These are phyloP conservation scores for Alethe castanea DNA, from an alignment of 2,113 vertebrate genomes.

Conservation along the genomic window DNA sequence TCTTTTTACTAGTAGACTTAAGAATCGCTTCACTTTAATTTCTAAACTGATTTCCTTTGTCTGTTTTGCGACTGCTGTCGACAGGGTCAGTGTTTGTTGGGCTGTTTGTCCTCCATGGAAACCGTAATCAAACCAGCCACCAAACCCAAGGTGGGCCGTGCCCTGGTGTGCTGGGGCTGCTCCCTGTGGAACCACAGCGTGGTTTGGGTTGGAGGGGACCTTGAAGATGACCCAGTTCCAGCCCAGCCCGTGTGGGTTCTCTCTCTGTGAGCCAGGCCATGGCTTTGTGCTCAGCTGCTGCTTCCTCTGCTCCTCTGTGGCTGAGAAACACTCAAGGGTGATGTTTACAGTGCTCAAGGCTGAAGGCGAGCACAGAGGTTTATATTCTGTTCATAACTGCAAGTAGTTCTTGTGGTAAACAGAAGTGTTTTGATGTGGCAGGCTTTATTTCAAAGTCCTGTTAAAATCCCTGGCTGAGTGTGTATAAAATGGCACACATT, in stretches of 20 bases:
- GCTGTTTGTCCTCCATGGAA: constrained; percentile 7
- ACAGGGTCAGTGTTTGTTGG: background rate
- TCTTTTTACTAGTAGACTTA: background rate
- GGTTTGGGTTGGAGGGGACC: background rate
- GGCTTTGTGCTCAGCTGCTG: background rate
- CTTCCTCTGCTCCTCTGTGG: background rate
- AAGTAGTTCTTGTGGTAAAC: background rate
- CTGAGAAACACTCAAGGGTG: background rate
- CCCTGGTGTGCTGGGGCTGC: background rate
- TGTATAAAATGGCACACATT: background rate
- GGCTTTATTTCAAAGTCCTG: background rate
- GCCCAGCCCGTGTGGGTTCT: rapidly evolving
- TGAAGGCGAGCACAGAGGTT: background rate
- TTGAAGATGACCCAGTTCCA: background rate
- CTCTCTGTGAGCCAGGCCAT: background rate
- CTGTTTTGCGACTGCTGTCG: background rate
- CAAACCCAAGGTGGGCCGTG: background rate
- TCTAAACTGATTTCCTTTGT: background rate
- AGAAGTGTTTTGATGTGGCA: background rate
- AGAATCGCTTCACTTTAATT: background rate
- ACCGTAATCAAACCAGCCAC: background rate
- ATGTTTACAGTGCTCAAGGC: background rate
- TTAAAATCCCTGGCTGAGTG: background rate
- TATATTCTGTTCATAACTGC: background rate
- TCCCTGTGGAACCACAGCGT: background rate